These are phyloP conservation scores for Aspidiotus rigidus DNA, from an alignment of 2,888 invertebrate genomes.

Conservation along the genomic window DNA sequence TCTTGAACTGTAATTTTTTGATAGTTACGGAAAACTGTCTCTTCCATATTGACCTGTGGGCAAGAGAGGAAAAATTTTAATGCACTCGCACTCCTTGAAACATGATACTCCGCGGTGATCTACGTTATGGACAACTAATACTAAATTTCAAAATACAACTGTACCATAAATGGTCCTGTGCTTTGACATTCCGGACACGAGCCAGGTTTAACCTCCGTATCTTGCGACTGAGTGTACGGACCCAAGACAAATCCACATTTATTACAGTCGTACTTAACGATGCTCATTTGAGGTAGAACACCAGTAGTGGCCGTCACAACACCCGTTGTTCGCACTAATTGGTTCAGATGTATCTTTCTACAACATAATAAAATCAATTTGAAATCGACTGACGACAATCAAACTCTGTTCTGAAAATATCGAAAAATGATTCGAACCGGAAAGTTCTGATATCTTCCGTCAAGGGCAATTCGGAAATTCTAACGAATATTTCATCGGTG, in stretches of 20 bases:
- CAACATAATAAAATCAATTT: slow-evolving; percentile 33
- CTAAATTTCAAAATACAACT: background rate
- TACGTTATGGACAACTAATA: background rate
- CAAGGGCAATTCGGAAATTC: slow-evolving; percentile 88
- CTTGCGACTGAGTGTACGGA: slow-evolving; percentile 90
- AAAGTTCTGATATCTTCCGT: slow-evolving; percentile 93
- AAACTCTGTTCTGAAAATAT: background rate
- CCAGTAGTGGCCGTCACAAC: slow-evolving; percentile 95
- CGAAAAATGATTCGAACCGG: slow-evolving; percentile 45
- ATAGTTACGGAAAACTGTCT: slow-evolving; percentile 96
- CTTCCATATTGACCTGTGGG: slow-evolving; percentile 89
- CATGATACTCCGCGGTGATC: background rate
- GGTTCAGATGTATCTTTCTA: slow-evolving; percentile 80
- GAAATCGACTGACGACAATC: background rate
- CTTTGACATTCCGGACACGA: slow-evolving; percentile 98
- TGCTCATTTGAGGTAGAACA: slow-evolving; percentile 86
- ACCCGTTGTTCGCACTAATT: slow-evolving; percentile 83
- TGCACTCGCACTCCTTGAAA: background rate
- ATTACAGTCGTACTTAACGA: slow-evolving; percentile 95
- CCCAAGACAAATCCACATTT: slow-evolving; percentile 92
- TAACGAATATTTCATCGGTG: slow-evolving; percentile 83
- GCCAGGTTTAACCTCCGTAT: slow-evolving; percentile 87
- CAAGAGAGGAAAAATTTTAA: slow-evolving; percentile 6
- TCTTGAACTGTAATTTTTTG: slow-evolving; percentile 97
- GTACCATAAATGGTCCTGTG: slow-evolving; percentile 79